A percentile compares a stretch with the other conserved stretches of the same genome.
Conservation (phyloP, 2,888 invertebrate genomes). For the Drosophila rellima region DNA sequence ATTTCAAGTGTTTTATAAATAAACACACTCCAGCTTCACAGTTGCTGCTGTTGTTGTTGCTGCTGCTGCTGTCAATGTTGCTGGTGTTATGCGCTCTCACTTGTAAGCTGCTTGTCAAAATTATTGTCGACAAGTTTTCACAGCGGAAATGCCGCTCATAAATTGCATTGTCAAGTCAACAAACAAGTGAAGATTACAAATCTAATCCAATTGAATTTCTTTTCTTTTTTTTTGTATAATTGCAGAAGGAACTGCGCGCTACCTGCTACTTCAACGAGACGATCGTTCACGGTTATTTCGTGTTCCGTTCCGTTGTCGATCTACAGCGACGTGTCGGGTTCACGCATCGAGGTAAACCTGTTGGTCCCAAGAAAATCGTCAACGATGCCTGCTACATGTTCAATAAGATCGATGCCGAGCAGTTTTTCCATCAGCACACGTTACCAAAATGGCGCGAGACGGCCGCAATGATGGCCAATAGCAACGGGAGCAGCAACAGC, state of each 20-base stretch:
- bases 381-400: conserved; percentile 85
- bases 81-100: conserved; percentile 51
- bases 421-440: conserved; percentile 83
- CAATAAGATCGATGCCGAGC: conserved; percentile 84
- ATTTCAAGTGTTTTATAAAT: conserved; percentile 83
- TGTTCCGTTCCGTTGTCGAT: conserved; percentile 85
- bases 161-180: conserved; percentile 62
- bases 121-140: conserved; percentile 52
- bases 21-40: conserved; percentile 65
- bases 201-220: conserved; percentile 1
- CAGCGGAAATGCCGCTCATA: conserved; percentile 71
- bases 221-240: neutral
- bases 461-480: conserved; percentile 58
- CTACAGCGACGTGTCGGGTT: conserved; percentile 85
- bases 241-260: conserved; percentile 84
- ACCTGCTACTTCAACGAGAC: conserved; percentile 86
- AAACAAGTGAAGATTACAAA: conserved; percentile 15
- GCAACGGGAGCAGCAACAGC: conserved; percentile 43
- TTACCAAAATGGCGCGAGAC: conserved; percentile 68
- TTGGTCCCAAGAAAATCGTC: conserved; percentile 84
- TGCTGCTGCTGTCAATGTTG: conserved; percentile 30
- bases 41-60: conserved; percentile 22
- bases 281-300: conserved; percentile 85
- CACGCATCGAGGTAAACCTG: conserved; percentile 85
- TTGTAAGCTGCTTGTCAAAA: conserved; percentile 49